Evolutionary conservation across 2,113 vertebrate genomes (phyloP), one percentile per base, ranked within the genome.

Genomic region (Carollia perspicillata): DNA sequence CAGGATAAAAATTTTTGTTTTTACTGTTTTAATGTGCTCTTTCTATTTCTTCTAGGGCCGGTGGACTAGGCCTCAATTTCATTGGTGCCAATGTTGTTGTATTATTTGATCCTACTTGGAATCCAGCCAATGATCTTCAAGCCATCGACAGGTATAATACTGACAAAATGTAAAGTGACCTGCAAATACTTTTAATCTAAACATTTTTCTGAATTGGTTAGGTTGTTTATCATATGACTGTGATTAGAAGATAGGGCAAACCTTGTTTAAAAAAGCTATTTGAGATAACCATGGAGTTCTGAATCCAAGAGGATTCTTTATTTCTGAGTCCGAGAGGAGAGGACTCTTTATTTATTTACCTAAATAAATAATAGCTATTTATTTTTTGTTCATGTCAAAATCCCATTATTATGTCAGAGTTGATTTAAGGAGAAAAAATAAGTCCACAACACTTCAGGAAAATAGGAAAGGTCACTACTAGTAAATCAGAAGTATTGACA

Each of bases 81-180:
- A 98, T 99, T 89, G 99, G 99, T 95, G 99, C 99, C 93, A 99
- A 99, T 97, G 98, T 99, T 90, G 99, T 99, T 81, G 98, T 99
- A 94, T 97, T 99, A 44, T 99, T 99, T 98, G 99, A 99, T 96
- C 99, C 99, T 92, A 99, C 99, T 0, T 99, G 99, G 99, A 99
- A 99, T 97, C 99, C 99, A 98, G 99, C 99, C 97, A 99, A 98
- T 98, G 99, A 99, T 97, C 99, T 99, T 93, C 99, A 99, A 97
- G 99, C 99, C 53, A 99, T 99, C 98, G 99, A 99, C 98, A 99
- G 99, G 99, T 99, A 98, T 28, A 18, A 22, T 58, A 22, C 58
- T 71, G 87, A 94, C 89, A 84, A 65, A 97, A 63, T 95, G 93
- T 97, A 74, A 96, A 85, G 37, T 83, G 49, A 69, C 33, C 47